Conservation (phyloP, 2,888 invertebrate species). For the Sericinus montela region DNA sequence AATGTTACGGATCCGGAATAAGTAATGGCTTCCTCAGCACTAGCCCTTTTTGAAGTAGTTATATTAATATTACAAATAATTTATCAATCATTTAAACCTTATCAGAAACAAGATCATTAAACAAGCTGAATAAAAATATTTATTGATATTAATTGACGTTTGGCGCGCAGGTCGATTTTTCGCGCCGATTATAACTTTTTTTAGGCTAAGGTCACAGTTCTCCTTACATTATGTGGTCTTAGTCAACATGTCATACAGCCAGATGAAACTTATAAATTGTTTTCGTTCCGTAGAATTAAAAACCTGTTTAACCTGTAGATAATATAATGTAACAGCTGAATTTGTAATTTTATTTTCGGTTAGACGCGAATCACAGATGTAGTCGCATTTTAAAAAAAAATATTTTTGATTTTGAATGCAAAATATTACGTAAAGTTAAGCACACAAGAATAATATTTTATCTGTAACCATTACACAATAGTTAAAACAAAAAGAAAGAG, state of each 20-base stretch:
- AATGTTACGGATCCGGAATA: too few relatives aligned
- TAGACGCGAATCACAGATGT: too few relatives aligned
- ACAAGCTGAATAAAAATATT: constrained; percentile 5
- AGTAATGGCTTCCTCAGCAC: constrained; percentile 6
- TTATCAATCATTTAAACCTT: neutral
- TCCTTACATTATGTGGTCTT: too few relatives aligned
- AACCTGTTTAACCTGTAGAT: neutral
- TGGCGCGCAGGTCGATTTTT: constrained; percentile 10
- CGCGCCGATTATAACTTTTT: constrained; percentile 14
- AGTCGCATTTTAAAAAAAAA: too few relatives aligned
- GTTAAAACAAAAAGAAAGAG: too few relatives aligned
- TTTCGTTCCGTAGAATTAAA: neutral
- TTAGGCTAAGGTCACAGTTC: constrained; percentile 15
- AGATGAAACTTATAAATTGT: neutral
- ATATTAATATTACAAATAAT: neutral
- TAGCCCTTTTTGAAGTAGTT: neutral
- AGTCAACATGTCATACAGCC: neutral
- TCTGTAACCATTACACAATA: too few relatives aligned
- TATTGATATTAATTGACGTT: neutral
- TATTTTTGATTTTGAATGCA: too few relatives aligned
- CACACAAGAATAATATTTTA: too few relatives aligned
- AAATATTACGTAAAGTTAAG: too few relatives aligned
- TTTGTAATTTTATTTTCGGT: too few relatives aligned
- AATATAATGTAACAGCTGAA: too few relatives aligned
- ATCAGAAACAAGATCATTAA: neutral